A percentile compares a stretch with the other conserved stretches of the same genome.
These are phyloP conservation scores for Tenebrio molitor DNA, from an alignment of 1,140 invertebrate species.

Conservation along the genomic window DNA sequence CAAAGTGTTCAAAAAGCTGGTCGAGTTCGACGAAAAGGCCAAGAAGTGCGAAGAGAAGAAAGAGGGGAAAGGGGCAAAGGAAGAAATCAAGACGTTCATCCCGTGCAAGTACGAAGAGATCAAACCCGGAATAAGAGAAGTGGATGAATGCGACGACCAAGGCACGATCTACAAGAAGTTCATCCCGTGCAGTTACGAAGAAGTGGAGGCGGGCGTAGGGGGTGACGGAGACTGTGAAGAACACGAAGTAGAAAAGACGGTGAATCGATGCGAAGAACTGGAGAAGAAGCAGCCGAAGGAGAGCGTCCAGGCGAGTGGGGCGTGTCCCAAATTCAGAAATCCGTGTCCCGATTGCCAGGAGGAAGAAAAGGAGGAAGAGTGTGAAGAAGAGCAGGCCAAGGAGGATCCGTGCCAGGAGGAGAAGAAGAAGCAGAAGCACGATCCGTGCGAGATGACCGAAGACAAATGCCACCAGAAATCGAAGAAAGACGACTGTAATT, in stretches of 20 bases:
- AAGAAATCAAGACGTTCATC: slow-evolving; percentile 5
- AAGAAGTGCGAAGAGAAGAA: slow-evolving; percentile 5
- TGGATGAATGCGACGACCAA: neutral
- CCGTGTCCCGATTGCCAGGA: no score
- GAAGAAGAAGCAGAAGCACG: neutral
- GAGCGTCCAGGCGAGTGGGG: neutral
- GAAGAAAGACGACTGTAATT: neutral
- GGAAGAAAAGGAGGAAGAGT: neutral
- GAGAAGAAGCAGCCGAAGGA: neutral
- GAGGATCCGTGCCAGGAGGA: neutral
- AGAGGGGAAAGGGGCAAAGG: no score
- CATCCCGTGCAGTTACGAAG: no score
- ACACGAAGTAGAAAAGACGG: neutral
- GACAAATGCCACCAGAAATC: neutral
- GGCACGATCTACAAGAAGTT: no score
- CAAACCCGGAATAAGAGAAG: slow-evolving; percentile 5
- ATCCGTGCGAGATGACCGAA: neutral
- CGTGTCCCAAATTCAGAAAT: neutral
- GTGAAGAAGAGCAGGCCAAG: neutral
- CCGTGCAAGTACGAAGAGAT: slow-evolving; percentile 13
- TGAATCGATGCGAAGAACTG: neutral
- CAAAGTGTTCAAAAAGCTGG: neutral
- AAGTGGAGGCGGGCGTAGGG: no score
- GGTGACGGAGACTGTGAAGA: neutral
- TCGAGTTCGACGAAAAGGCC: neutral